Base-by-base conservation (phyloP, 2,888 invertebrate genomes). In the Metallyticus violacea region DNA sequence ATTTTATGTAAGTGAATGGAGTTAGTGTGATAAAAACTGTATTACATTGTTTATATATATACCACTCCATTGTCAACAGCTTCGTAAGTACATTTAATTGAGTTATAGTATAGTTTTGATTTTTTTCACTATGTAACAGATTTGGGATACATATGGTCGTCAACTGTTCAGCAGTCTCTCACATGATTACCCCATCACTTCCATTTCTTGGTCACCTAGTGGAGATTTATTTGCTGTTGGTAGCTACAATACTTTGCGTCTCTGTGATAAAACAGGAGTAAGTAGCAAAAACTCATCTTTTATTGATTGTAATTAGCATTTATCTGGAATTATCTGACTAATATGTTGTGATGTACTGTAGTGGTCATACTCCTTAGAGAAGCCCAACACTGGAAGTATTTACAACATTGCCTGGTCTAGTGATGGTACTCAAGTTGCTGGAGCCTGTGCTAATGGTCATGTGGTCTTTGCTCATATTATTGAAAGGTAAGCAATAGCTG, bases 321-420 rank as follows among this genome's bases (percentile, higher is more conserved):
- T 81, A 29, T 81, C 26, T 25, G 26, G 3, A 6, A 26, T 76
- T 27, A 26, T 22, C 26, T n/a, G 7, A 9, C n/a, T 79, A 25
- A 26, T 3, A n/a, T 1, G 26, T 22, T 82, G 76, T 83, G 79
- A 26, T 30, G 9, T 82, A 26, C 5, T 62, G 6, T 62, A 99
- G 98, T 99, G 99, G 99, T 97, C 98, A 0, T 96, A 98, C 91
- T 97, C 97, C 83, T 93, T 99, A 88, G 98, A 98, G 89, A 96
- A 98, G 89, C 96, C 98, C 4, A 93, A 94, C 88, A 96, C 97
- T 1, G 99, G 99, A 6, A 98, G 98, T 89, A 95, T 99, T 87
- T 97, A 97, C 91, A 95, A 95, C 88, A 93, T 99, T 82, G 94
- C 96, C 3, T 99, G 99, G 99, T 99, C 99, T 2, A 95, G 95